Base-by-base conservation (phyloP, 2,888 invertebrate species). In the Carpatolechia fugitivella region DNA sequence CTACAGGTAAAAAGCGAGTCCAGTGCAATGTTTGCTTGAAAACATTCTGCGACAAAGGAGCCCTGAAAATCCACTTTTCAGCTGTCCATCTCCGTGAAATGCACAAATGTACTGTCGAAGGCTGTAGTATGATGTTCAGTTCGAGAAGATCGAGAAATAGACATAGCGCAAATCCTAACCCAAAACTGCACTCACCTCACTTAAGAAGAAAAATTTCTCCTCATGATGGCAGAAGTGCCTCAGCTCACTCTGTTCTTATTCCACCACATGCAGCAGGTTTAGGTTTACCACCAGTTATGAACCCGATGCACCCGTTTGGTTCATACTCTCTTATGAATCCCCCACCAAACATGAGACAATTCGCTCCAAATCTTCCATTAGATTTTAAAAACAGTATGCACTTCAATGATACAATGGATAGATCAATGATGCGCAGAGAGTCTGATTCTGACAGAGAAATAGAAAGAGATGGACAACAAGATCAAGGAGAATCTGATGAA, bases 21-120 rank as follows among this genome's bases (percentile, higher is more conserved):
- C 97, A 99, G 80, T 99, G 99, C 85, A 98, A 98, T 72, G 98
- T 98, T 40, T 99, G 99, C 80, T 91, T 98, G 59, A 99, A 99
- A 90, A 99, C 99, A 13, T 99, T 99, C 90, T 99, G 99, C 92
- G 99, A 99, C 91, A 99, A 99, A 90, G 99, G 99, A 59, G 99
- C 99, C 0, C 91, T 99, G 20, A 99, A 99, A 89, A 99, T 99
- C 6, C 99, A 99, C 82, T 99, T 99, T 78, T 98, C 98, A 51
- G 99, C 99, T 0, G 99, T 99, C 8, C 99, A 99, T 80, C 88
- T 99, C 58, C 94, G 99, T 38, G 99, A 99, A 91, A 99, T 99
- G 99, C 99, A 99, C 85, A 98, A 98, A 85, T 99, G 99, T 80
- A 99, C 99, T 0, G 98, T 99, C 0, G 97, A 97, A 78, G 99